Conservation (phyloP, 2,888 invertebrate genomes). For the Molorchus minor region DNA sequence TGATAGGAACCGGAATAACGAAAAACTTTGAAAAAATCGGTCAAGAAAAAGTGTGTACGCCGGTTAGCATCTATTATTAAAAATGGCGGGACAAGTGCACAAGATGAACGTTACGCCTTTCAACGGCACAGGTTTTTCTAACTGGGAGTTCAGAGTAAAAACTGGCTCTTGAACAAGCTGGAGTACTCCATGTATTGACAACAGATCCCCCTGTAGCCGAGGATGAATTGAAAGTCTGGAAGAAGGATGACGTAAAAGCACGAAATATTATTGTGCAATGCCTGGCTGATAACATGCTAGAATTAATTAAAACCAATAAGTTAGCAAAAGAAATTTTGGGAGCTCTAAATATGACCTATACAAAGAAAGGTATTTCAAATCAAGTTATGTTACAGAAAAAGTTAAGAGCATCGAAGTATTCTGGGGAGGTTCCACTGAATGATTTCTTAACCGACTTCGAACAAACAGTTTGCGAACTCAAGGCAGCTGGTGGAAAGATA, state of each 20-base stretch:
- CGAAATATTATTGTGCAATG: conserved; percentile 29
- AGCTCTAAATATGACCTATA: conserved; percentile 13
- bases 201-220: neutral
- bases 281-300: conserved; percentile 30
- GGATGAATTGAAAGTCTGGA: conserved; percentile 12
- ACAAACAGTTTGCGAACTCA: conserved; percentile 26
- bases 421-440: conserved; percentile 1
- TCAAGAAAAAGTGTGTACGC: no score
- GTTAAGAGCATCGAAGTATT: conserved; percentile 19
- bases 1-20: neutral
- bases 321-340: conserved; percentile 27
- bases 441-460: conserved; percentile 27
- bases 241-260: conserved; percentile 28
- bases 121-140: conserved; percentile 21
- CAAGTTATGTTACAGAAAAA: conserved; percentile 24
- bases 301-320: conserved; percentile 24
- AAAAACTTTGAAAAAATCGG: neutral
- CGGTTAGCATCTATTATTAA: no score
- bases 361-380: conserved; percentile 22
- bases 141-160: conserved; percentile 22
- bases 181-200: neutral
- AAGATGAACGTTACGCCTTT: conserved; percentile 3
- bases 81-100: conserved; percentile 1
- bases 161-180: conserved; percentile 17
- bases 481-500: conserved; percentile 21